Conservation (phyloP, 2,113 vertebrate species). For the Odocoileus hemionus region DNA sequence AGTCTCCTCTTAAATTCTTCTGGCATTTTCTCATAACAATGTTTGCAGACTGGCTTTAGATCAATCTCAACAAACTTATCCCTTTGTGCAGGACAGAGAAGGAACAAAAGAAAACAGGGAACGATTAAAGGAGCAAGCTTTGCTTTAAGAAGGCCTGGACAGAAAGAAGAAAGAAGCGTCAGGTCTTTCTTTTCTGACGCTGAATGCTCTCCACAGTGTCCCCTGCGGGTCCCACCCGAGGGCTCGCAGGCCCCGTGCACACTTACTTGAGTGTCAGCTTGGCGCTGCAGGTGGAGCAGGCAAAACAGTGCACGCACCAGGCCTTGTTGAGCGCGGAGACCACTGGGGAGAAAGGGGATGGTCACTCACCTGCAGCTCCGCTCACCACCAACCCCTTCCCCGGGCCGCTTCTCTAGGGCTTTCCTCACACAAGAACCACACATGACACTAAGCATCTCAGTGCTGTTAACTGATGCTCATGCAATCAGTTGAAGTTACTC, state of each 20-base stretch:
- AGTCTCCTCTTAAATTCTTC: slow-evolving; percentile 95
- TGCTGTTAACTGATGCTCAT: neutral
- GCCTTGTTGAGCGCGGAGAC: slow-evolving; percentile 98
- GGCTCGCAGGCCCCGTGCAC: rapidly evolving
- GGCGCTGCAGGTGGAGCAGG: slow-evolving; percentile 97
- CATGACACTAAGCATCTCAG: neutral
- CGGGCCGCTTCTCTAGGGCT: neutral
- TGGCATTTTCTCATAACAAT: slow-evolving; percentile 97
- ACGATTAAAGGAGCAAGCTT: slow-evolving; percentile 71
- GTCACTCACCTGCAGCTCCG: neutral
- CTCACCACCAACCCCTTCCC: neutral
- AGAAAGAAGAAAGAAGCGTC: slow-evolving; percentile 55
- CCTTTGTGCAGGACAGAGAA: slow-evolving; percentile 82
- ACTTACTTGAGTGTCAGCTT: slow-evolving; percentile 99
- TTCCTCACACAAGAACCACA: neutral
- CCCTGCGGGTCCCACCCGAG: neutral
- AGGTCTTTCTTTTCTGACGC: neutral
- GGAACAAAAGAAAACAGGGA: slow-evolving; percentile 75
- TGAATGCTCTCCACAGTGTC: neutral
- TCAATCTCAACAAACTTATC: slow-evolving; percentile 99
- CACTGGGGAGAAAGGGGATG: slow-evolving; percentile 79
- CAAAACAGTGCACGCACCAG: slow-evolving; percentile 97
- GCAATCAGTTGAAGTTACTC: neutral
- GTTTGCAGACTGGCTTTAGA: slow-evolving; percentile 98
- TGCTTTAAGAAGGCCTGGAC: slow-evolving; percentile 56